Evolutionary conservation across 1,140 invertebrate species (phyloP).

Genomic region (Conus ventricosus): DNA sequence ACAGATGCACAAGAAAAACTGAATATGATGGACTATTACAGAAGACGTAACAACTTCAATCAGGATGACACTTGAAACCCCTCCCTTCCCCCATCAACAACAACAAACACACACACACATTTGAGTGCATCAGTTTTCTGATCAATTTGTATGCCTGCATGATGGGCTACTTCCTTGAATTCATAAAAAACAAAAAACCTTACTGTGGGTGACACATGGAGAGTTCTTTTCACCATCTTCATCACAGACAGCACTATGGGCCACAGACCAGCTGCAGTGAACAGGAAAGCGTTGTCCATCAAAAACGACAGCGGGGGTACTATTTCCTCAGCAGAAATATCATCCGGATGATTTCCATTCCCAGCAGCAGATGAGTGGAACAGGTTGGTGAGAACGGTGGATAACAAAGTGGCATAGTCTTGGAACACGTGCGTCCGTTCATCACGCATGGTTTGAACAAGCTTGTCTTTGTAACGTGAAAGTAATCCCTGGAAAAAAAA

Average conservation of each 20-base stretch:
- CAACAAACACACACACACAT: no score
- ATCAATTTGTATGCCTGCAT: no score
- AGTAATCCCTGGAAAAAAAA: slow-evolving; percentile 41
- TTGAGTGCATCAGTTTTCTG: no score
- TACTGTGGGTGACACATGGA: slow-evolving; percentile 53
- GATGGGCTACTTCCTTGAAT: no score
- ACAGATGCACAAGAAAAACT: no score
- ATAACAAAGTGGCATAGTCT: slow-evolving; percentile 44
- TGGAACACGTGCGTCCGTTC: slow-evolving; percentile 50
- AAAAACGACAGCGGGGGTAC: slow-evolving; percentile 51
- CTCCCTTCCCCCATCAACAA: no score
- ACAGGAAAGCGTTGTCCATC: slow-evolving; percentile 54
- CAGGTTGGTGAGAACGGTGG: slow-evolving; percentile 37
- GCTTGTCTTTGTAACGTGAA: slow-evolving; percentile 42
- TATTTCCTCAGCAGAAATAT: slow-evolving; percentile 36
- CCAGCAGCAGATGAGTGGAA: background rate
- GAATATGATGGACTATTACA: no score
- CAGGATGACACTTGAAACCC: no score
- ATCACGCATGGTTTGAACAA: slow-evolving; percentile 39
- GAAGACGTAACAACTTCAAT: no score
- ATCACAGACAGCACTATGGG: slow-evolving; percentile 44
- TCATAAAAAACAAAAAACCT: background rate
- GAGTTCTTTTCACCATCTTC: slow-evolving; percentile 42
- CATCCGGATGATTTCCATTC: background rate
- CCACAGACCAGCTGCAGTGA: slow-evolving; percentile 51